phyloP scores from a whole-genome alignment of 2,113 vertebrate genomes.

The Dolichotis patagonum region DNA sequence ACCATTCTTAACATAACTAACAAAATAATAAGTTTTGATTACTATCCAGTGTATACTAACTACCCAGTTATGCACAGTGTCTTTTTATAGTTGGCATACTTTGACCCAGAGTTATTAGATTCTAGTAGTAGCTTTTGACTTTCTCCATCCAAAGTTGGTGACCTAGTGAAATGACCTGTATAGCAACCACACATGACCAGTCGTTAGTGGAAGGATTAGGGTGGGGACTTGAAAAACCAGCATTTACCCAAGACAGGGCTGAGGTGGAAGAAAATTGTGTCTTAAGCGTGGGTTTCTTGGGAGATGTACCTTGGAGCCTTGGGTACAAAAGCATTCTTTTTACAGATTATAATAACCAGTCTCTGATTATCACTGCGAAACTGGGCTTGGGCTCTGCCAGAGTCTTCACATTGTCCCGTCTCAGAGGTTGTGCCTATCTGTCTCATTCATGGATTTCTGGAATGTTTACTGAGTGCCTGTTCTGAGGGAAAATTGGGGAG shows the following conservation, averaged over 20 bases:
- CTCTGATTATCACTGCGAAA: background rate
- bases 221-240: background rate
- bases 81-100: background rate
- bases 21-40: background rate
- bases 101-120: background rate
- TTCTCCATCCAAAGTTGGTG: background rate
- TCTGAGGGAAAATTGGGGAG: background rate
- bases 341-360: accelerated
- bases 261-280: background rate
- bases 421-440: background rate
- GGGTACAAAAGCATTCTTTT: background rate
- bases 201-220: background rate
- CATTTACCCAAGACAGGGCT: background rate
- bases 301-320: background rate
- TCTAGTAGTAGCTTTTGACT: background rate
- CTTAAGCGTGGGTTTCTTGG: background rate
- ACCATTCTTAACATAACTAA: background rate
- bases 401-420: background rate
- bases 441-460: background rate
- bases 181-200: background rate
- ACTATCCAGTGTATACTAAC: background rate
- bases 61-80: background rate
- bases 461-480: background rate
- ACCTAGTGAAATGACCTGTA: background rate
- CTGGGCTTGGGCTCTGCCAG: background rate